A percentile compares a stretch with the other conserved stretches of the same genome.
phyloP scores from a whole-genome alignment of 2,113 vertebrate species.

The Elaphurus davidianus region DNA sequence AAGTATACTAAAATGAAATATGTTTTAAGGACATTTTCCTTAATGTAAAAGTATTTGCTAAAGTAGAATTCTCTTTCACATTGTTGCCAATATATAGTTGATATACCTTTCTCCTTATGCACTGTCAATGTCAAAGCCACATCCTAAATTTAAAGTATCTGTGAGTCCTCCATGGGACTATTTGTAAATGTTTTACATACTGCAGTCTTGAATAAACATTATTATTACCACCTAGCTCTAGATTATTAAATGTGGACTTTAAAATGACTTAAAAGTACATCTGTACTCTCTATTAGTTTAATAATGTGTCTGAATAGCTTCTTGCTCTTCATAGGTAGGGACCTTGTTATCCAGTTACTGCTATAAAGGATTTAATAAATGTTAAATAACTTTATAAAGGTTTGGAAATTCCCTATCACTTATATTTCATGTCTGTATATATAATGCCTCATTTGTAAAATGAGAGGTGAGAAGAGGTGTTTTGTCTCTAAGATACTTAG shows the following conservation, averaged over 20 bases:
- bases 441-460: slow-evolving; percentile 10
- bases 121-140: neutral
- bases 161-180: neutral
- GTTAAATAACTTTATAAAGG: neutral
- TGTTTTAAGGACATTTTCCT: slow-evolving; percentile 7
- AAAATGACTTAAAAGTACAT: neutral
- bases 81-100: neutral
- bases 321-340: neutral
- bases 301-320: neutral
- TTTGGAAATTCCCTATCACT: neutral
- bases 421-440: neutral
- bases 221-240: neutral
- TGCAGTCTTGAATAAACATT: slow-evolving; percentile 19
- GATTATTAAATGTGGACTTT: neutral
- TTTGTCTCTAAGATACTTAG: slow-evolving; percentile 1
- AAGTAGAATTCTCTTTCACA: neutral
- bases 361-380: neutral
- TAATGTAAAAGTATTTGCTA: neutral
- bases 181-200: slow-evolving; percentile 6
- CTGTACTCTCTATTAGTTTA: neutral
- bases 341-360: neutral
- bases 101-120: neutral
- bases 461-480: neutral
- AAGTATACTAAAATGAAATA: neutral
- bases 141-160: slow-evolving; percentile 3